A percentile compares a stretch with the other conserved stretches of the same genome.
These are phyloP conservation scores for Tylochromis polylepis DNA, from an alignment of 2,113 vertebrate species.

Conservation along the genomic window DNA sequence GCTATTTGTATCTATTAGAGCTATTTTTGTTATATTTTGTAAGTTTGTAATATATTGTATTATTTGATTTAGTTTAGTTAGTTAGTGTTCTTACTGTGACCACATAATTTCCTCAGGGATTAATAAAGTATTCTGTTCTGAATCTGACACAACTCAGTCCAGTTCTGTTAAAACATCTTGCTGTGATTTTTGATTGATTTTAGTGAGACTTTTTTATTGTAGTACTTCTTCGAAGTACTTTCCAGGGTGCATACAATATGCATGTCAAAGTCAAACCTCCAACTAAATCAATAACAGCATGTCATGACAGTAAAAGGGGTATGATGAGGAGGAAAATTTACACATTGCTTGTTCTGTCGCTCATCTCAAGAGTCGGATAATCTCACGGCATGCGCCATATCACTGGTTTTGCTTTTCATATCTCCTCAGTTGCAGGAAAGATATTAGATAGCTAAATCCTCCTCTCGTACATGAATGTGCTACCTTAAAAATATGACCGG, in stretches of 20 bases:
- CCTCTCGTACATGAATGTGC: slow-evolving; percentile 20
- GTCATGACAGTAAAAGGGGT: background rate
- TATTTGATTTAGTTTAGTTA: background rate
- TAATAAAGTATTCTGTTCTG: background rate
- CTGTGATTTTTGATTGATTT: background rate
- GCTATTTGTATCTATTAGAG: too few species aligned
- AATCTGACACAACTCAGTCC: background rate
- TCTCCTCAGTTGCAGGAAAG: background rate
- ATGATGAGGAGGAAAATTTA: background rate
- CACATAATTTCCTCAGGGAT: background rate
- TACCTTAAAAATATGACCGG: background rate
- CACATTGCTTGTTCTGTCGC: background rate
- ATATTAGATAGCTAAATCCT: slow-evolving; percentile 6
- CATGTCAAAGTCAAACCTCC: background rate
- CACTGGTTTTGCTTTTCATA: slow-evolving; percentile 5
- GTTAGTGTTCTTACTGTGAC: background rate
- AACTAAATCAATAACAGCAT: background rate
- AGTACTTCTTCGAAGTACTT: background rate
- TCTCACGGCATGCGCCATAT: slow-evolving; percentile 1
- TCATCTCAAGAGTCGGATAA: slow-evolving; percentile 8
- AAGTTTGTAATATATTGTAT: background rate
- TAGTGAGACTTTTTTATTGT: background rate
- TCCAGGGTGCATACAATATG: background rate
- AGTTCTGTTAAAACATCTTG: background rate
- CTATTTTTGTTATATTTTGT: background rate